Base-by-base conservation (phyloP, 2,113 vertebrate species). In the Megaleporinus macrocephalus region DNA sequence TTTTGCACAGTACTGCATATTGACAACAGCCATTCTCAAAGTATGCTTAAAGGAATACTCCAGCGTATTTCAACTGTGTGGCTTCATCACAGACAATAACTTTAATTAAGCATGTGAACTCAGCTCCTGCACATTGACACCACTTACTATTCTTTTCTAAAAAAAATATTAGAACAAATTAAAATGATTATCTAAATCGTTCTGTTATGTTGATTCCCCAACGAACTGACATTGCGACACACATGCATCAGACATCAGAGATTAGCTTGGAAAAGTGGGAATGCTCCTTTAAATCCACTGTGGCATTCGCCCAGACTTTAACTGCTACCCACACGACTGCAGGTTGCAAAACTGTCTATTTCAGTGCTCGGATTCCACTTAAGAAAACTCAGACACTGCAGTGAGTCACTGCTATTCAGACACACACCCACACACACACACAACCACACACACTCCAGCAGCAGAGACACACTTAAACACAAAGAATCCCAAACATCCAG, bases 371-470 rank as follows among this genome's bases (percentile, higher is more conserved):
- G 12, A 16, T 61, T 72, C 13, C 74, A 78, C 33, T 63, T 72
- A 66, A 73, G 71, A 73, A 76, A 72, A 24, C 41, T 78, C 76
- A 83, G 69, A 78, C 75, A 76, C 18, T 79, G 41, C 78, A 76
- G 62, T 75, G 72, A 73, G 77, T 79, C 83, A 79, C 44, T 72
- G 30, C 63, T 13, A 24, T 76, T 61, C 71, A 75, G 47, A 81
- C 24, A 27, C 73, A 81, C 80, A 82, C 73, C 75, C 36, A 74
- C 53, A n/a, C 29, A 18, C 12, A 29, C 51, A 57, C 69, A 71
- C 68, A 47, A 15, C 5, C 53, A 57, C 53, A 57, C 53, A 61
- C 57, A 61, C 57, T 26, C 27, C 4, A 44, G 41, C 47, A 71
- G 41, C 27, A 76, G 47, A 80, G 49, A 15, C 65, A 80, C 51